Conservation (phyloP, 2,888 invertebrate genomes). For the Physocephala rufipes region DNA sequence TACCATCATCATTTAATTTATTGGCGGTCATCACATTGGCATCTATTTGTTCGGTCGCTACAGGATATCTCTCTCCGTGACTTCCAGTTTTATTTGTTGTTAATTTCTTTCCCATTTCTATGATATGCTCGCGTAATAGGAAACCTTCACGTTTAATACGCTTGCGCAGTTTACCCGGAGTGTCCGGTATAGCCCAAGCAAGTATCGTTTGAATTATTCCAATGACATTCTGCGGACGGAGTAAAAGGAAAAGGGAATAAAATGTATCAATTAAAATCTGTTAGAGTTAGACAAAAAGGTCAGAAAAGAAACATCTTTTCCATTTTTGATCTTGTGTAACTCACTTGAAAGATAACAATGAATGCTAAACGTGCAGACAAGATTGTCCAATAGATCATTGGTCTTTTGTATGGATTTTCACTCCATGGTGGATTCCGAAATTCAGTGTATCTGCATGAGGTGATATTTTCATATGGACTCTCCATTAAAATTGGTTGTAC, state of each 20-base stretch:
- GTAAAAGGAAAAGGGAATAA: conserved; percentile 40
- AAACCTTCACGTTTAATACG: conserved; percentile 78
- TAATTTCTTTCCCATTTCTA: conserved; percentile 72
- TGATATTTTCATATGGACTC: conserved; percentile 60
- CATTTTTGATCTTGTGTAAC: conserved; percentile 11
- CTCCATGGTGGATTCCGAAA: conserved; percentile 72
- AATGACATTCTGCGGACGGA: conserved; percentile 81
- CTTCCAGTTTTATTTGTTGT: conserved; percentile 44
- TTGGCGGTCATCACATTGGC: neutral
- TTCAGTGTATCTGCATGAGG: conserved; percentile 74
- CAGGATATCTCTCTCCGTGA: conserved; percentile 30
- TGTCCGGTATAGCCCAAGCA: conserved; percentile 81
- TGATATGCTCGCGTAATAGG: conserved; percentile 77
- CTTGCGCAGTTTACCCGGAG: conserved; percentile 75
- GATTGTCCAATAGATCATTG: conserved; percentile 78
- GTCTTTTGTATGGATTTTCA: conserved; percentile 69
- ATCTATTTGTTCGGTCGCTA: conserved; percentile 27
- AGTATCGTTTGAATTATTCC: conserved; percentile 76
- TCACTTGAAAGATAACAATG: conserved; percentile 76
- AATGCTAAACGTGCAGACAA: conserved; percentile 78
- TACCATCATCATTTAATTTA: conserved; percentile 25
- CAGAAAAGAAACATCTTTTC: too few species aligned
- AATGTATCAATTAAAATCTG: neutral
- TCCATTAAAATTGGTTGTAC: conserved; percentile 52
- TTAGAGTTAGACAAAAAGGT: neutral